phyloP scores from a whole-genome alignment of 1,140 invertebrate genomes.

The Acarapis woodi region DNA sequence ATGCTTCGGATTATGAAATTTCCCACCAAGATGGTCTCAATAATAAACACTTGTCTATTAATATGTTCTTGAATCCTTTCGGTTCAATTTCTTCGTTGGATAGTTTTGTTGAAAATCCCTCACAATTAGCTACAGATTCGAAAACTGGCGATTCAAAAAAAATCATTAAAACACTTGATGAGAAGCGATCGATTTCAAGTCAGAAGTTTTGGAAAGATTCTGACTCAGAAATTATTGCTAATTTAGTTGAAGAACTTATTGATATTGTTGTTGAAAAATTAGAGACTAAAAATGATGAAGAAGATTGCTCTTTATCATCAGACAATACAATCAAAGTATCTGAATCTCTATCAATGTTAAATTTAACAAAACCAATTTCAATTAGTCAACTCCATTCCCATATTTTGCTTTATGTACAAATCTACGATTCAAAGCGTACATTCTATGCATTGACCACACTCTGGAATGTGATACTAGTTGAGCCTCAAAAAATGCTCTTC shows the following conservation, averaged over 20 bases:
- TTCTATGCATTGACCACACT: slow-evolving; percentile 45
- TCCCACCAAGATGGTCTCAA: slow-evolving; percentile 15
- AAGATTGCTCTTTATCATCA: neutral
- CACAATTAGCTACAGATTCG: too few relatives aligned
- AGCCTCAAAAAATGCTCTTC: slow-evolving; percentile 38
- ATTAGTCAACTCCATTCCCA: slow-evolving; percentile 42
- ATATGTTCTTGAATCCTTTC: slow-evolving; percentile 20
- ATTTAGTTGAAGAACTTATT: slow-evolving; percentile 2
- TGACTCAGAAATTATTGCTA: slow-evolving; percentile 4
- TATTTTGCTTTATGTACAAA: slow-evolving; percentile 44
- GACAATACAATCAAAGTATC: slow-evolving; percentile 12
- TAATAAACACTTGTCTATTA: slow-evolving; percentile 5
- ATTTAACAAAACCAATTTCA: neutral
- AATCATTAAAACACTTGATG: slow-evolving; percentile 2
- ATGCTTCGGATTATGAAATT: slow-evolving; percentile 23
- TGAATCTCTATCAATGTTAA: neutral
- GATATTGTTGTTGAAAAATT: slow-evolving; percentile 2
- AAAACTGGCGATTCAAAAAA: neutral
- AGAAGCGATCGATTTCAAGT: too few relatives aligned
- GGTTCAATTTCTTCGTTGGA: slow-evolving; percentile 14
- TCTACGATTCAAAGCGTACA: slow-evolving; percentile 42
- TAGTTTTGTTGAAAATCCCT: slow-evolving; percentile 6
- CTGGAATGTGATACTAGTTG: slow-evolving; percentile 36
- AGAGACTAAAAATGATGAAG: neutral
- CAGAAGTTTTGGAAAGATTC: neutral